Conservation (phyloP, 2,888 invertebrate genomes). For the Tachystola acroxantha region DNA sequence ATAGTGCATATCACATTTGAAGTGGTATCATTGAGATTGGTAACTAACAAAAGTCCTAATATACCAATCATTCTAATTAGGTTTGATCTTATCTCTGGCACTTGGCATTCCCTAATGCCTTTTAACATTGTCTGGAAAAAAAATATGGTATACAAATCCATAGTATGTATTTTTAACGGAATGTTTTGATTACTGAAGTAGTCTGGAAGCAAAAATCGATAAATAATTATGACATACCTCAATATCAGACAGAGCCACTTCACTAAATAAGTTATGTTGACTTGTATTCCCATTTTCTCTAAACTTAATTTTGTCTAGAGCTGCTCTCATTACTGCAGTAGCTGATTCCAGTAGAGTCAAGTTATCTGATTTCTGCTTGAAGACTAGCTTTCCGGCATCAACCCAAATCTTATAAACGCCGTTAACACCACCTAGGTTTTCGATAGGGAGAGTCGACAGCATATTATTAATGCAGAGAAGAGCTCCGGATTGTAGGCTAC, state of each 20-base stretch:
- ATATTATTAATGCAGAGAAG: conserved; percentile 85
- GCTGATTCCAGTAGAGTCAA: conserved; percentile 81
- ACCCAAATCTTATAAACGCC: conserved; percentile 82
- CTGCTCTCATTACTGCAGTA: conserved; percentile 86
- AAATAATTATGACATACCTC: conserved; percentile 45
- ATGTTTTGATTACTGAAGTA: no score
- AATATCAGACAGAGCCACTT: conserved; percentile 77
- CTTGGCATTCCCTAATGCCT: conserved; percentile 71
- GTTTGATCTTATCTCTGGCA: conserved; percentile 77
- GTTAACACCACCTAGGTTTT: conserved; percentile 81
- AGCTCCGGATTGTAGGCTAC: conserved; percentile 80
- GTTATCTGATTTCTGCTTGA: conserved; percentile 72
- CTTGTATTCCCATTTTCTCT: conserved; percentile 42
- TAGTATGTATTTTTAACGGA: no score
- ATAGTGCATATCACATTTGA: conserved; percentile 60
- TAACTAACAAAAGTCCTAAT: conserved; percentile 68
- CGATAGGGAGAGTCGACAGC: conserved; percentile 78
- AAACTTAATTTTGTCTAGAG: conserved; percentile 82
- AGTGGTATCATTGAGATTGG: conserved; percentile 52
- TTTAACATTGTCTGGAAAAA: conserved; percentile 72
- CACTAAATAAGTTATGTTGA: conserved; percentile 66
- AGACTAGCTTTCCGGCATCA: conserved; percentile 80
- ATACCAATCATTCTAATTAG: conserved; percentile 79
- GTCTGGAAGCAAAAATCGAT: no score
- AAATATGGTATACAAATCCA: no score